Conservation (phyloP, 2,888 invertebrate genomes). For the Darwinula stevensoni region DNA sequence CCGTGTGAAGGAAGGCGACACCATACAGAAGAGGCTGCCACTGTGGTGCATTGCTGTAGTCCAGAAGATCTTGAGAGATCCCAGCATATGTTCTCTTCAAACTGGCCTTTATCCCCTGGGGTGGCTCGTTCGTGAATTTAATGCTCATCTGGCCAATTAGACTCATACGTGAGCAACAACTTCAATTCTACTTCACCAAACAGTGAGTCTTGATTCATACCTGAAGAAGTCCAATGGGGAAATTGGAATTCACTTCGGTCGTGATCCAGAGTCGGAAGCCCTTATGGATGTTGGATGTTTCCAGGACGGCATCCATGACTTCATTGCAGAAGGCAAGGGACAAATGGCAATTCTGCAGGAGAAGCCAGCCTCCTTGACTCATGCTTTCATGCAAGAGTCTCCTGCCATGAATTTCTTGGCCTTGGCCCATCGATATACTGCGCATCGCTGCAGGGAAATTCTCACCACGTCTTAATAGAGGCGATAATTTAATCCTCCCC, state of each 20-base stretch:
- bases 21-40: conserved; percentile 83
- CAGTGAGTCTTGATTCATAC: conserved; percentile 12
- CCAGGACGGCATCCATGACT: conserved; percentile 58
- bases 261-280: conserved; percentile 57
- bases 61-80: conserved; percentile 60
- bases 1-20: conserved; percentile 78
- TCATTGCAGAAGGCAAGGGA: conserved; percentile 78
- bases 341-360: conserved; percentile 84
- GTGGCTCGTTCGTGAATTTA: conserved; percentile 91
- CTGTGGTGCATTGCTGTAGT: conserved; percentile 62
- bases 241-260: conserved; percentile 70
- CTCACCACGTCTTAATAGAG: conserved; percentile 5
- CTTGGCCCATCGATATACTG: conserved; percentile 91
- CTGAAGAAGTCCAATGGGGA: conserved; percentile 49
- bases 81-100: conserved; percentile 74
- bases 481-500: neutral
- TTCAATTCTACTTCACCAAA: neutral
- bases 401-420: conserved; percentile 63
- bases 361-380: conserved; percentile 58
- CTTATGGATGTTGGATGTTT: conserved; percentile 42
- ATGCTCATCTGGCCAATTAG: conserved; percentile 53
- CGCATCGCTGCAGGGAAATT: conserved; percentile 18
- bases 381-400: conserved; percentile 49
- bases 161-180: too few relatives aligned
- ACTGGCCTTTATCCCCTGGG: conserved; percentile 76